Evolutionary conservation across 1,140 invertebrate genomes (phyloP).

Genomic region (Drosophila ohnishii): DNA sequence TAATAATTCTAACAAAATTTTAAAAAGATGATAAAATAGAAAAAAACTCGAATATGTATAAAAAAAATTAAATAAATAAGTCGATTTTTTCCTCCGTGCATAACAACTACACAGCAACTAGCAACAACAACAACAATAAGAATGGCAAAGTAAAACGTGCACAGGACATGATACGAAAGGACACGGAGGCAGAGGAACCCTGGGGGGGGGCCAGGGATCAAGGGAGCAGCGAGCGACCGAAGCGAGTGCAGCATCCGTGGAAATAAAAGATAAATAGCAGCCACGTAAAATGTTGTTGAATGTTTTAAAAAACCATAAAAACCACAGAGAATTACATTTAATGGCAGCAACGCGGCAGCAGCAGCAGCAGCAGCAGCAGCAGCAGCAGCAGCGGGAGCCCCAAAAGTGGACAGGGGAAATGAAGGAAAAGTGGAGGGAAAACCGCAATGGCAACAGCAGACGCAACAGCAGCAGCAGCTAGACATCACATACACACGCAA

Average conservation of each 20-base stretch:
- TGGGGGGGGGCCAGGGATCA: slow-evolving; percentile 3
- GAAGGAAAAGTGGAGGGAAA: slow-evolving; percentile 19
- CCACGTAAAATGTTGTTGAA: slow-evolving; percentile 81
- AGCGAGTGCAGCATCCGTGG: slow-evolving; percentile 27
- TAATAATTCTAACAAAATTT: too few relatives aligned
- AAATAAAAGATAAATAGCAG: slow-evolving; percentile 82
- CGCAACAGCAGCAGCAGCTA: slow-evolving; percentile 31
- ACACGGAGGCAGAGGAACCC: background rate
- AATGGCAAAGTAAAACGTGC: slow-evolving; percentile 23
- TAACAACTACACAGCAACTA: slow-evolving; percentile 14
- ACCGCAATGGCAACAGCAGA: slow-evolving; percentile 64
- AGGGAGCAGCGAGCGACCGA: background rate
- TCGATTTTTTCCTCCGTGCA: background rate
- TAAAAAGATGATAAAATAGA: too few relatives aligned
- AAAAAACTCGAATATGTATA: too few relatives aligned
- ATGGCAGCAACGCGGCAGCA: slow-evolving; percentile 61
- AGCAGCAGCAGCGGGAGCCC: slow-evolving; percentile 28
- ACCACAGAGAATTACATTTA: slow-evolving; percentile 81
- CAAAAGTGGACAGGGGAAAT: slow-evolving; percentile 8
- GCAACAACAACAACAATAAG: slow-evolving; percentile 49
- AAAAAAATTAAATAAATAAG: too few relatives aligned
- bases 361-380: slow-evolving; percentile 5
- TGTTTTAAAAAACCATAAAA: slow-evolving; percentile 82
- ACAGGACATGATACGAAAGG: slow-evolving; percentile 24
- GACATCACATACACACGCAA: slow-evolving; percentile 23